These are phyloP conservation scores for Drosophila ustulata DNA, from an alignment of 2,888 invertebrate species.

Conservation along the genomic window DNA sequence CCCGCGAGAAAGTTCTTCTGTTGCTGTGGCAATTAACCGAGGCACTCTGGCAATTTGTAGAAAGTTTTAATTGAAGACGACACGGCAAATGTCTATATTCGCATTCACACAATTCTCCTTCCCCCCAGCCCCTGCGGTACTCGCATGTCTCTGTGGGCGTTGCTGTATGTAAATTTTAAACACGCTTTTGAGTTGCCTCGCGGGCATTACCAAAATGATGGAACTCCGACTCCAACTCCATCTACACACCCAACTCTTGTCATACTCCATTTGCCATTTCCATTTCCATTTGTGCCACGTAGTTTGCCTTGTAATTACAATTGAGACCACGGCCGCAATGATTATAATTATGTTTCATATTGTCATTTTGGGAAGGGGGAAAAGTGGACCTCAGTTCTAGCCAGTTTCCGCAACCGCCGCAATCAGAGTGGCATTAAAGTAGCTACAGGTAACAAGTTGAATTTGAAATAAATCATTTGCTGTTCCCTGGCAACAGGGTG, in stretches of 20 bases:
- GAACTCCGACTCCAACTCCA: slow-evolving; percentile 17
- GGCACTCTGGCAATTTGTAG: slow-evolving; percentile 45
- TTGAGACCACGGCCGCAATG: slow-evolving; percentile 72
- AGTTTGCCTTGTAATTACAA: slow-evolving; percentile 76
- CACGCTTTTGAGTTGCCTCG: slow-evolving; percentile 72
- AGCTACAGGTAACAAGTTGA: slow-evolving; percentile 71
- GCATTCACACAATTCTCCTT: slow-evolving; percentile 14
- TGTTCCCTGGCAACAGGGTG: slow-evolving; percentile 41
- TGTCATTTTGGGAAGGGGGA: slow-evolving; percentile 55
- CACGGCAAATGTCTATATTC: slow-evolving; percentile 59
- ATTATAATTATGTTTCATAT: slow-evolving; percentile 80
- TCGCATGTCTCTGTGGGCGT: slow-evolving; percentile 58
- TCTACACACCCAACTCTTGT: background rate
- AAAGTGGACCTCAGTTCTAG: slow-evolving; percentile 20
- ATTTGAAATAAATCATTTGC: slow-evolving; percentile 75
- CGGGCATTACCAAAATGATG: slow-evolving; percentile 70
- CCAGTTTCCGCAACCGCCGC: slow-evolving; percentile 11
- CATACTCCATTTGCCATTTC: slow-evolving; percentile 5
- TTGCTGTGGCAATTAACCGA: slow-evolving; percentile 46
- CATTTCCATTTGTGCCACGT: slow-evolving; percentile 42
- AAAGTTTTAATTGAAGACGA: slow-evolving; percentile 69
- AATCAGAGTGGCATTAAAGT: slow-evolving; percentile 59
- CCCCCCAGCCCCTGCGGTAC: background rate
- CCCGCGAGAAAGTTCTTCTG: background rate
- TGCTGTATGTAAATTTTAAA: slow-evolving; percentile 70